Evolutionary conservation across 23 tunicate species (phyloP).

Genomic region (Botrylloides violaceus): DNA sequence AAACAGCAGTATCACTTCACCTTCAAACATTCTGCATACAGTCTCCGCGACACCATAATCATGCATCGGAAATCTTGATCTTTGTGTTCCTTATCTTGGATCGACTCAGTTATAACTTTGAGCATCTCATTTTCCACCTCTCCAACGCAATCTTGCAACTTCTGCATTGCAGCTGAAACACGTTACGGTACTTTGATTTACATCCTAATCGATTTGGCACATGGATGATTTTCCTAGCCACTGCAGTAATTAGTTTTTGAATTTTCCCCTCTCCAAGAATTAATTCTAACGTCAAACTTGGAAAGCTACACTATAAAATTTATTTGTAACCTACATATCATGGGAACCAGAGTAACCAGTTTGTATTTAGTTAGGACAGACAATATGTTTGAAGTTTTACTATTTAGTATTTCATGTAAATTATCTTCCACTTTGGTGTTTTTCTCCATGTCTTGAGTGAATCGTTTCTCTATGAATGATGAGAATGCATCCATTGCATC

Average conservation of each 20-base stretch:
- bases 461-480: not conserved
- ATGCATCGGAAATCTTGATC: slow-evolving; percentile 19
- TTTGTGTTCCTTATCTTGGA: slow-evolving; percentile 8
- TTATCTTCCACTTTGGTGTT: slow-evolving; percentile 1
- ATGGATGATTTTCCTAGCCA: too few relatives aligned
- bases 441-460: not conserved
- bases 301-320: too few relatives aligned
- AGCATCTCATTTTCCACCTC: slow-evolving; percentile 1
- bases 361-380: too few relatives aligned
- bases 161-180: not conserved
- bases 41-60: slow-evolving; percentile 38
- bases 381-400: too few relatives aligned
- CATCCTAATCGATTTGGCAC: too few relatives aligned
- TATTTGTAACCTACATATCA: too few relatives aligned
- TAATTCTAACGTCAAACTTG: too few relatives aligned
- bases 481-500: not conserved
- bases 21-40: slow-evolving; percentile 25
- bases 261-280: too few relatives aligned
- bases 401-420: not conserved
- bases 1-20: too few relatives aligned
- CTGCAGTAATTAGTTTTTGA: too few relatives aligned
- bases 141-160: slow-evolving; percentile 1
- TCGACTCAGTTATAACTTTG: slow-evolving; percentile 2
- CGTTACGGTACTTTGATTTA: too few relatives aligned
- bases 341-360: too few relatives aligned